Conservation (phyloP, 2,113 vertebrate genomes). For the Rhabdornis inornatus region DNA sequence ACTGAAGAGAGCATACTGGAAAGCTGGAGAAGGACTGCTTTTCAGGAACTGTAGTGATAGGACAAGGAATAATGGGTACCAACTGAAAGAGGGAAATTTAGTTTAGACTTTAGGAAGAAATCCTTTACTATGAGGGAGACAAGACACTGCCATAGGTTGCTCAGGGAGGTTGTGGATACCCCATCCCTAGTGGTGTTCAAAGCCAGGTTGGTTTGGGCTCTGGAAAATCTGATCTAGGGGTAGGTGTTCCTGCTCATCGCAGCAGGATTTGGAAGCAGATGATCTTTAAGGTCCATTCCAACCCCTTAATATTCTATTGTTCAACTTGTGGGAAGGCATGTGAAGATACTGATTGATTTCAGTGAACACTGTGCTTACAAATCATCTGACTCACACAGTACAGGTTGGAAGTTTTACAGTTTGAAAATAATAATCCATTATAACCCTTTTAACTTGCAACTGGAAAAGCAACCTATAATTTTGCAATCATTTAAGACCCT, state of each 20-base stretch:
- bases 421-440: background rate
- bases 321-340: background rate
- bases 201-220: background rate
- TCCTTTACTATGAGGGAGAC: background rate
- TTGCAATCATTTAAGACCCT: background rate
- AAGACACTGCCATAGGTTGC: background rate
- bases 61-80: background rate
- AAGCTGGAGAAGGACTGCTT: background rate
- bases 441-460: background rate
- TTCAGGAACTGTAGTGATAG: background rate
- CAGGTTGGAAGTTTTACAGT: background rate
- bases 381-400: background rate
- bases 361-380: background rate
- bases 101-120: background rate
- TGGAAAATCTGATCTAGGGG: background rate
- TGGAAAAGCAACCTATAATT: background rate
- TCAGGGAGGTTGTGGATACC: background rate
- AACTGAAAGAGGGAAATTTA: background rate
- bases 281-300: background rate
- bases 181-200: background rate
- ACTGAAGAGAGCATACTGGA: background rate
- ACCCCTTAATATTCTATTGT: background rate
- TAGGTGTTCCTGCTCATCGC: background rate
- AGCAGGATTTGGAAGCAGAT: fast-evolving
- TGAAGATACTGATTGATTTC: background rate